A percentile compares a stretch with the other conserved stretches of the same genome.
Evolutionary conservation across 2,797 vertebrate genomes (phyloP).

Genomic region (Betta splendens): DNA sequence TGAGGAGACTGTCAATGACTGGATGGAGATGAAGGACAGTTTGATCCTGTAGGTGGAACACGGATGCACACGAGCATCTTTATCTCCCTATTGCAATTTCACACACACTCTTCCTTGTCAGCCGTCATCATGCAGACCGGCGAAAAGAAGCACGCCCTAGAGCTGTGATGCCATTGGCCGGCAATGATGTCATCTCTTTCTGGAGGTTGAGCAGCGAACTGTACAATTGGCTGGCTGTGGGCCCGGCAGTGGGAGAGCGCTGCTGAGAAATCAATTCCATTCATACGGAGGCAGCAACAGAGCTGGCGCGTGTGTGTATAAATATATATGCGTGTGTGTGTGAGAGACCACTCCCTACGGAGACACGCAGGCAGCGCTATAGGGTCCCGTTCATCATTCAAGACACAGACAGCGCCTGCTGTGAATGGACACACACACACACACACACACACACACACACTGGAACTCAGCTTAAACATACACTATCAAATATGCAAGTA

Average conservation of each 20-base stretch:
- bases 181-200: conserved; percentile 95
- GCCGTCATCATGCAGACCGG: conserved; percentile 71
- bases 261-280: conserved; percentile 89
- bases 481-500: conserved; percentile 65
- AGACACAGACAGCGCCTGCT: conserved; percentile 67
- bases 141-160: conserved; percentile 84
- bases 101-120: conserved; percentile 32
- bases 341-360: conserved; percentile 57
- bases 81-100: conserved; percentile 38
- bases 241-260: conserved; percentile 84
- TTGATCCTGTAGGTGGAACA: conserved; percentile 50
- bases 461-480: conserved; percentile 52
- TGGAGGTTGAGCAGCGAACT: conserved; percentile 76
- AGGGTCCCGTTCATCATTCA: conserved; percentile 65
- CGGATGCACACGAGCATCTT: conserved; percentile 69
- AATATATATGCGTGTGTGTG: conserved; percentile 8
- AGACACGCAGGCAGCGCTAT: conserved; percentile 56
- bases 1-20: conserved; percentile 18
- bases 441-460: conserved; percentile 24
- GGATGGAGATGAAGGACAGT: conserved; percentile 49
- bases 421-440: conserved; percentile 52
- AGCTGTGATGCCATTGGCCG: conserved; percentile 87
- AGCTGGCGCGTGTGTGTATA: conserved; percentile 13
- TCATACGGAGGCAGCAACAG: conserved; percentile 80
- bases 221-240: conserved; percentile 83